Base-by-base conservation (phyloP, 2,888 invertebrate genomes). In the Cephus rjabovi region DNA sequence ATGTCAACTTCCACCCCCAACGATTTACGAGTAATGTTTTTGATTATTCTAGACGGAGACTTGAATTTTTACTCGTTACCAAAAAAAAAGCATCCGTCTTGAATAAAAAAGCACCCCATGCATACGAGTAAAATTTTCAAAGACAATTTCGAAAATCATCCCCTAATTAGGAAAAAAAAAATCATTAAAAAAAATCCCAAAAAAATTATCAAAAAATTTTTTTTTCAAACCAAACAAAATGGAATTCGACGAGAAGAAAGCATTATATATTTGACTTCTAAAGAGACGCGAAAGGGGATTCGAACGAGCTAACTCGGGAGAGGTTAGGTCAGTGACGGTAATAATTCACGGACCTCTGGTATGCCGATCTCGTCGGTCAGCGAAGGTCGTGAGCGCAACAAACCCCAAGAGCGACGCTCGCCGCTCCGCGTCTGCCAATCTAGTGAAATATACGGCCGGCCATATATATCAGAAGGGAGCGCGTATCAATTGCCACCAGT, bases 401-500 rank as follows among this genome's bases (percentile, higher is more conserved):
- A 75, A 35, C 77, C 15, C 70, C 77, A 68, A 77, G 68, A 77
- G 37, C 77, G 31, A 74, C 56, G 56, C 56, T 56, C 56, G 6
- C 31, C 71, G 71, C 31, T 71, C 71, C 80, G 81, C 84, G 80
- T 82, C 82, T 83, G 86, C 81, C 86, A 86, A 86, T 83, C 82
- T 81, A 76, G 85, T 86, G 86, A 86, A 86, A 86, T 86, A 86
- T 86, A 84, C 83, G 76, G 23, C 56, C 23, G 56, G 56, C 56
- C 85, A 81, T 83, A 86, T 86, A 87, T 87, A 87, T 86, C 87
- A 86, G 85, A 84, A 81, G 56, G 56, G 83, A 82, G 81, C 77
- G 87, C 83, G 87, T 86, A 86, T 86, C 86, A 87, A 87, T 87
- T 86, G 86, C 87, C 84, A 86, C 86, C 82, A 85, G 85, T 86